These are phyloP conservation scores for roundworm (Caenorhabditis elegans) DNA, from an alignment of 1,140 invertebrate species.

Conservation along the genomic window DNA sequence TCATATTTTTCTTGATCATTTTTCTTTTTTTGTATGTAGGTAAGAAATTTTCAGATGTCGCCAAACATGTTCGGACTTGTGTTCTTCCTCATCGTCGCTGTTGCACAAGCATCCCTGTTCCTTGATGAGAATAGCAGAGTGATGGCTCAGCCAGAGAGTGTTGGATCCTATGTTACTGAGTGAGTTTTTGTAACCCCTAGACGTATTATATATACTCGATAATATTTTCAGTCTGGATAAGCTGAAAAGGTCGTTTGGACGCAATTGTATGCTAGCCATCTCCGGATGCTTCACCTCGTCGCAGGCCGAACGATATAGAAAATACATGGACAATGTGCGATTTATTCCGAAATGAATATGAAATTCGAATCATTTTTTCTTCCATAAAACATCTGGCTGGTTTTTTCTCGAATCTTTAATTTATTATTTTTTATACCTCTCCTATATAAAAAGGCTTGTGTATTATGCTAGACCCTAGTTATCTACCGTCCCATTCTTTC, in stretches of 20 bases:
- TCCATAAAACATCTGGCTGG: not conserved
- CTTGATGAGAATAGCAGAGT: not conserved
- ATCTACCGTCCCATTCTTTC: not conserved
- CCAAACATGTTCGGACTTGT: not conserved
- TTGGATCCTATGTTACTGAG: not conserved
- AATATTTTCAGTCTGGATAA: not conserved
- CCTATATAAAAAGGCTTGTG: not conserved
- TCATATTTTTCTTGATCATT: no score
- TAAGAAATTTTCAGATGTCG: constrained; percentile 7
- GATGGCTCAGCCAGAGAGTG: not conserved
- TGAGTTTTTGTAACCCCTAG: no score
- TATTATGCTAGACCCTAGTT: not conserved
- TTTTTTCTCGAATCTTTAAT: not conserved
- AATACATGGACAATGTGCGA: constrained; percentile 21
- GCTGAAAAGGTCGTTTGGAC: constrained; percentile 15
- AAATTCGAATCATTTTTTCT: no score
- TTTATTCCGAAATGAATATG: not conserved
- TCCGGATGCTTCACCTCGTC: constrained; percentile 10
- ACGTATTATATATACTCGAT: no score
- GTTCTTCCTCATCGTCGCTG: not conserved
- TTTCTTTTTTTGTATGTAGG: no score
- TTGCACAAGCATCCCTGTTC: not conserved
- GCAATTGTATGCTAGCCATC: constrained; percentile 26
- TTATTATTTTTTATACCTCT: not conserved
- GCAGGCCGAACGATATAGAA: not conserved